Evolutionary conservation across 2,888 invertebrate species (phyloP).

Genomic region (Nomada goodeniana): DNA sequence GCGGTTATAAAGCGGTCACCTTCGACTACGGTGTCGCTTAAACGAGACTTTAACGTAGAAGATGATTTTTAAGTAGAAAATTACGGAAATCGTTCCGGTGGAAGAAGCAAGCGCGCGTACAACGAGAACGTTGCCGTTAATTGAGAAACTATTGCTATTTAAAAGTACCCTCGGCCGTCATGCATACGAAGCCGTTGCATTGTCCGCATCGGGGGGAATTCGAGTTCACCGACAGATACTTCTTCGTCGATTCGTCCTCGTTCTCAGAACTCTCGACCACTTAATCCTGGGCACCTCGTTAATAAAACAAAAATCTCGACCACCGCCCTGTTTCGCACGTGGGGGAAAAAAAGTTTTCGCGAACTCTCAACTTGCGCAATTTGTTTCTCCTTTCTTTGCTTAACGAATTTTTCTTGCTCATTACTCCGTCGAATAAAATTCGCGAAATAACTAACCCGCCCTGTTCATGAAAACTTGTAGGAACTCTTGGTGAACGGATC

Average conservation of each 20-base stretch:
- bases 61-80: not conserved
- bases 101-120: not conserved
- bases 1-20: not conserved
- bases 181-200: not conserved
- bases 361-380: too few relatives aligned
- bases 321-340: too few relatives aligned
- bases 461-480: constrained; percentile 1
- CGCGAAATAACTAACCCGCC: too few relatives aligned
- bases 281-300: too few relatives aligned
- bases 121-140: not conserved
- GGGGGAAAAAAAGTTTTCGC: too few relatives aligned
- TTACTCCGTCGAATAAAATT: too few relatives aligned
- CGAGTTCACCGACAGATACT: not conserved
- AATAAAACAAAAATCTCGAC: too few relatives aligned
- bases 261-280: too few relatives aligned
- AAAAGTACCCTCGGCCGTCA: not conserved
- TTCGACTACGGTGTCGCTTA: not conserved
- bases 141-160: not conserved
- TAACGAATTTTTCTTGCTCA: too few relatives aligned
- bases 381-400: too few relatives aligned
- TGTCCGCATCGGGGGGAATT: not conserved
- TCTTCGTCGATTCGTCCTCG: not conserved
- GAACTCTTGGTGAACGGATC: not conserved
- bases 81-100: not conserved
- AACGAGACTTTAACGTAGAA: not conserved